Percentiles rank a stretch among this genome's conserved stretches.
Evolutionary conservation across 2,888 invertebrate genomes (phyloP).

Genomic region (Callyntrura guangdongensis): DNA sequence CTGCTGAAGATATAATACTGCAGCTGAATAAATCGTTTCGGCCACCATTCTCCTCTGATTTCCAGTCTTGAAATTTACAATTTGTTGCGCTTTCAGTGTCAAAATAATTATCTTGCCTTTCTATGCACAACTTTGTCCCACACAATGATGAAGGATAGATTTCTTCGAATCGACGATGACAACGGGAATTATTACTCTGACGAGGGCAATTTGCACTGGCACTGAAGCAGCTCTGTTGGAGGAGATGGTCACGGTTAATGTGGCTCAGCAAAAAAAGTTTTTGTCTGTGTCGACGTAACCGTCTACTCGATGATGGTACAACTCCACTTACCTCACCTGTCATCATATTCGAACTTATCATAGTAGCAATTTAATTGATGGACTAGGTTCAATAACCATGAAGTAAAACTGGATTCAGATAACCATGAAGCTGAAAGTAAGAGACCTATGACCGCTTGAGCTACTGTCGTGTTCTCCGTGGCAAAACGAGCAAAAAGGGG

Average conservation of each 20-base stretch:
- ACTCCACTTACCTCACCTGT: slow-evolving; percentile 72
- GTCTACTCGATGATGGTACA: slow-evolving; percentile 67
- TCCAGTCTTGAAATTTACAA: slow-evolving; percentile 9
- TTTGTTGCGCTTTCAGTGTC: not conserved
- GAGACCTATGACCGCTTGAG: not conserved
- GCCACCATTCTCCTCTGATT: not conserved
- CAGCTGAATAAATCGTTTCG: not conserved
- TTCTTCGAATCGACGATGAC: not conserved
- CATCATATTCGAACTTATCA: slow-evolving; percentile 77
- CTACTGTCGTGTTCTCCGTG: not conserved
- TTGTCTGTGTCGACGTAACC: slow-evolving; percentile 73
- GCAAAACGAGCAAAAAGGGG: not conserved
- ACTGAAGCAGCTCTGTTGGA: not conserved
- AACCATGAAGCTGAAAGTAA: slow-evolving; percentile 3
- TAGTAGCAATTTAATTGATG: slow-evolving; percentile 72
- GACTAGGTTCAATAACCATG: slow-evolving; percentile 57
- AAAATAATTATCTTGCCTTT: not conserved
- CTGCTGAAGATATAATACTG: slow-evolving; percentile 10
- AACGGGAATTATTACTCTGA: not conserved
- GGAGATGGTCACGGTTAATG: slow-evolving; percentile 25
- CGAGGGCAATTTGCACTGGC: not conserved
- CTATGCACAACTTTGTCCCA: slow-evolving; percentile 65
- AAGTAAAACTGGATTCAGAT: slow-evolving; percentile 12
- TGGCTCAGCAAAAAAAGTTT: slow-evolving; percentile 53
- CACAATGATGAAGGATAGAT: slow-evolving; percentile 4